phyloP scores from a whole-genome alignment of 2,888 invertebrate species.

The Parnassius orleans region DNA sequence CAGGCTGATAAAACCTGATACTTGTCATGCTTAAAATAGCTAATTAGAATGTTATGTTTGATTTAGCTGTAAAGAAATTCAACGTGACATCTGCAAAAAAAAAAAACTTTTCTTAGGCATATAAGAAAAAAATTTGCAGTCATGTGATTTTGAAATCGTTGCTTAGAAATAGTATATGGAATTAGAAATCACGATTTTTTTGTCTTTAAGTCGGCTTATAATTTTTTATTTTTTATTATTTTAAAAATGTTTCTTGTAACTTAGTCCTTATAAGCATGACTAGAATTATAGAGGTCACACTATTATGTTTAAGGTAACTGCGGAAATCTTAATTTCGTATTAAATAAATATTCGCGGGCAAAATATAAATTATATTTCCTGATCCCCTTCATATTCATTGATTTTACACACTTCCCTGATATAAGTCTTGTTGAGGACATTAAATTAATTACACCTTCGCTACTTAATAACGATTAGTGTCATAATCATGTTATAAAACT shows the following conservation, averaged over 20 bases:
- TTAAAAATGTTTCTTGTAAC: conserved; percentile 8
- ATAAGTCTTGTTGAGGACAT: conserved; percentile 1
- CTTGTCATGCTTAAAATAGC: too few species aligned
- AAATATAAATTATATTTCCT: conserved; percentile 24
- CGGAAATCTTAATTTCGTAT: conserved; percentile 25
- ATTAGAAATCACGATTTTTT: too few species aligned
- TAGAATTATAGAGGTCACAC: conserved; percentile 19
- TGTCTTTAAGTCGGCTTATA: too few species aligned
- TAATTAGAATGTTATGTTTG: too few species aligned
- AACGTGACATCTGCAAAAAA: too few species aligned
- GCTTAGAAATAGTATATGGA: too few species aligned
- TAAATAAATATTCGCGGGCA: conserved; percentile 27
- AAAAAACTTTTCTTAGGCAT: too few species aligned
- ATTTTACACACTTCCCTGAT: conserved; percentile 20
- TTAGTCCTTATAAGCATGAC: conserved; percentile 2
- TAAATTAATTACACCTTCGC: conserved; percentile 18
- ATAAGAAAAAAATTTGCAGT: too few species aligned
- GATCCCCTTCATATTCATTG: conserved; percentile 21
- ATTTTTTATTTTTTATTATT: neutral
- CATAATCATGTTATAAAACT: conserved; percentile 8
- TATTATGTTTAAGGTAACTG: conserved; percentile 17
- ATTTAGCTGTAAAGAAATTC: too few species aligned
- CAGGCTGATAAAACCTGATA: too few species aligned
- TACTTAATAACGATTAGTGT: conserved; percentile 13
- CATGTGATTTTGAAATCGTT: too few species aligned